Base-by-base conservation (phyloP, 2,113 vertebrate species). In the Pterophyllum scalare region DNA sequence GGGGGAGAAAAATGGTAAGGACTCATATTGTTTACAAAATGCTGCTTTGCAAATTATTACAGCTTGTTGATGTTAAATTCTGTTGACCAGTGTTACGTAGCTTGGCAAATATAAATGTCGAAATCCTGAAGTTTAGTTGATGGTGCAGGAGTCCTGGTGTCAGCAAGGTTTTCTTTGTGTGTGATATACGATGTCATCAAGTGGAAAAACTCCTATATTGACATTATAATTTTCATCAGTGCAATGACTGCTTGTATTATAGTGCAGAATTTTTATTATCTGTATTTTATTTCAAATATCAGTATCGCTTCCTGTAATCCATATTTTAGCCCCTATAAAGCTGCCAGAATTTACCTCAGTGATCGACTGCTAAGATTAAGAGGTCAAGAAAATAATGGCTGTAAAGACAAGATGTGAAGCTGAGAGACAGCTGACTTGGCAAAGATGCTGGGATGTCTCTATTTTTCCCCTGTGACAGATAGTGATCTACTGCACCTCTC, bases 1-100 rank as follows among this genome's bases (percentile, higher is more conserved):
- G 94, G 95, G 0, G 97, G 97, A 22, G 96, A 97, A 88, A 99
- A 98, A 91, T 99, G 98, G 98, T 99, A 91, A 97, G 96, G 17
- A 58, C n/a, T 31, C 6, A 13, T 40, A 20, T 59, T 38, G 87
- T 76, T 54, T 52, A 65, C 5, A 26, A 10, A 35, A 0, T 2
- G 2, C 20, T n/a, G 58, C 14, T 35, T 20, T 60, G n/a, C 13
- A 75, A 49, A 49, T 24, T 59, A 54, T 28, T 38, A 20, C 7
- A 62, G 3, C 2, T 3, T 6, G 2, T 38, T 64, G 3, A n/a
- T 77, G 56, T 31, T 59, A 52, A 4, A 70, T 20, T 70, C 43
- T 20, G 43, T 31, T 52, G 28, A 0, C 24, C 49, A 46, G 49
- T 52, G 1, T 70, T 28, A 49, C 26, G 43, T 72, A 52, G 65